Base-by-base conservation (phyloP, 2,113 vertebrate genomes). In the Psittacara wagleri region DNA sequence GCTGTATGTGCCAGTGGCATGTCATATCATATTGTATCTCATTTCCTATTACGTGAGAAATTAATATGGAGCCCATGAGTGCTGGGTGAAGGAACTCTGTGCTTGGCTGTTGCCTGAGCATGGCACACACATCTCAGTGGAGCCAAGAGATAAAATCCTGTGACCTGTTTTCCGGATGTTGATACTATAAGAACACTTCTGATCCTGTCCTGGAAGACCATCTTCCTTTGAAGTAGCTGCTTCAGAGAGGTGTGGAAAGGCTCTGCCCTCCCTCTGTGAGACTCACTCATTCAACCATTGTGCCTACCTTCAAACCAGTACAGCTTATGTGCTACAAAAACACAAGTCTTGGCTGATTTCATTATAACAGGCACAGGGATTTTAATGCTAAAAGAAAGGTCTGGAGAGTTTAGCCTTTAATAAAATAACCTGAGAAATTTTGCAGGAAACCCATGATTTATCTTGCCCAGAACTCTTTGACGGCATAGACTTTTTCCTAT, bases 401-500 rank as follows among this genome's bases (percentile, higher is more conserved):
- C 81, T 68, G 54, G 48, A 69, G 62, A 70, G 35, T 91, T 94
- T 83, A 57, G 85, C 55, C 46, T 79, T 49, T 90, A 83, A 93
- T 62, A 70, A 91, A 66, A 86, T 61, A 86, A 86, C 54, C 52
- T 85, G 83, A 75, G 78, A 91, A 91, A 85, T 91, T 94, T 89
- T 85, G 67, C 63, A 67, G 77, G 81, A 83, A 83, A 55, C 46
- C 28, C 39, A 8, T 72, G 90, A 86, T 96, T 94, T 94, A 87
- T 92, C 83, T 95, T 93, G 83, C 88, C 77, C 70, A 82, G 86
- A 57, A 43, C 70, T 95, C 88, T 85, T 67, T 74, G 95, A 92
- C 70, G 90, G 94, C 57, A 29, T 1, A 59, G 95, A 83, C 49
- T 94, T 94, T 92, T 96, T 92, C 91, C 81, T 94, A 48, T 95